Evolutionary conservation across 2,797 vertebrate genomes (phyloP), one percentile per base, ranked within the genome.

Genomic region (Amniataba percoides): DNA sequence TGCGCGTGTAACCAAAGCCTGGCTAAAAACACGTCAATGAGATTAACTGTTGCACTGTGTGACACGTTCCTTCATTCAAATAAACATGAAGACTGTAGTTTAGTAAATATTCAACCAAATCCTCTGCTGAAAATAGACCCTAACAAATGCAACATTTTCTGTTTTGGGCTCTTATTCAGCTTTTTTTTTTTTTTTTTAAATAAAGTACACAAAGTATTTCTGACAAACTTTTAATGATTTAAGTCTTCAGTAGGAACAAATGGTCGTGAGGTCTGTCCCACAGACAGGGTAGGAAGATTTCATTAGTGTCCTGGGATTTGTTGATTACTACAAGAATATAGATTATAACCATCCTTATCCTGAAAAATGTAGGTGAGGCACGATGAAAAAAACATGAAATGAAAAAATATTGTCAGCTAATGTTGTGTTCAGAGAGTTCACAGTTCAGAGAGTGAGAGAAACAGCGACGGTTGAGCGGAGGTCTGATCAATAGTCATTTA

Each of bases 401-500:
- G 34, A 7, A 8, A 36, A 55, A 67, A 12, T 31, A 10, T 36
- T 58, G 19, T 31, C 15, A 9, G 13, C 0, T 7, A 12, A 18
- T 62, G 1, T 11, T 52, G 36, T 34, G 40, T 55, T 57, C 43
- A 43, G 46, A 13, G 52, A 51, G 36, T 51, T 66, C 42, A 56
- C 39, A 63, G 56, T 51, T 69, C 21, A 59, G 10, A 25, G 42
- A 48, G 39, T 43, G 15, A 51, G 18, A 57, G 31, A 45, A 52
- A 73, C 25, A 40, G 4, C 11, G n/a, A 52, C n/a, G 49, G 19
- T 23, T 51, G 18, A 64, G 74, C 39, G 71, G 40, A 18, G 19
- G 45, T 57, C 43, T 66, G 59, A 83, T 86, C 81, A 75, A 76
- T 77, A 71, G 16, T 76, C 12, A 85, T 74, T 74, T 58, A 73